Base-by-base conservation (phyloP, 2,797 vertebrate genomes). In the Sebastes trivittatus region DNA sequence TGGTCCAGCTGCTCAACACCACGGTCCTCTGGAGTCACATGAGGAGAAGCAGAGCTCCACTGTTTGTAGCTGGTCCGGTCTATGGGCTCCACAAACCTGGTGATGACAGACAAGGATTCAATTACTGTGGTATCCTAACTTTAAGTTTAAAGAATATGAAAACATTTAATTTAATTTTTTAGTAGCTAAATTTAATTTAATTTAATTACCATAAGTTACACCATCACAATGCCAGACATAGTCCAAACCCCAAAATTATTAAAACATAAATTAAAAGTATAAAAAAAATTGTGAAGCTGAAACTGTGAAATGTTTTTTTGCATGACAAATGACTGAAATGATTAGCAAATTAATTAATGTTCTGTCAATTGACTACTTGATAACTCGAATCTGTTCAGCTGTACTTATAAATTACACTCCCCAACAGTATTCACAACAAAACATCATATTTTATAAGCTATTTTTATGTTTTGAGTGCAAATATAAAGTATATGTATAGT, bases 61-160 rank as follows among this genome's bases (percentile, higher is more conserved):
- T 84, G 78, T 75, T 86, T 88, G 89, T 94, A 95, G 69, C 82
- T 65, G 22, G 29, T 62, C 8, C 62, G 65, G 36, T 95, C 85
- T 7, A 96, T 93, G 9, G 94, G 93, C 87, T 95, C 94, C 7
- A 96, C 89, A 77, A 95, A 96, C 88, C 95, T 96, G 88, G 2
- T 1, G 58, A 52, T 8, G 14, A 56, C 38, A 61, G n/a, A 59
- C 11, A 29, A n/a, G 23, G 18, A 56, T 29, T 59, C 7, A n/a
- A 8, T 36, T 20, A 20, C 32, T 70, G 16, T 56, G 32, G 7
- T 36, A 23, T 23, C 9, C 11, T 68, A 23, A 34, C 66, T 20
- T n/a, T n/a, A 46, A 25, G 7, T 38, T 42, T 20, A 49, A 49
- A 49, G 42, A 49, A 20, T 18, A 7, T 46, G 16, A 42, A 42